Evolutionary conservation across 2,113 vertebrate species (phyloP), one percentile per base, ranked within the genome.

Genomic region (Coregonus clupeaformis): DNA sequence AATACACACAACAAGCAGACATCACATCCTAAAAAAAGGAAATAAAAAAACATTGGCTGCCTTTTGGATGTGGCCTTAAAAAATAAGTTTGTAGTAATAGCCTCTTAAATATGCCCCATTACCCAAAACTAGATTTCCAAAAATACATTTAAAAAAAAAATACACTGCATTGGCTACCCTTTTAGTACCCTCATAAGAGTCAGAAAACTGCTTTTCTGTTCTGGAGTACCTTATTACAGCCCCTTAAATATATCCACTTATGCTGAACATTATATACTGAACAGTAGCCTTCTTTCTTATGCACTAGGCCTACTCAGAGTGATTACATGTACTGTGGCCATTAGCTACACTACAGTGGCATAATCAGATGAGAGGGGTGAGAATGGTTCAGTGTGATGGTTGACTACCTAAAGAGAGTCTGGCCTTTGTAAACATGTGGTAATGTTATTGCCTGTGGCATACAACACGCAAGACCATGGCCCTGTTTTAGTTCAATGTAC

Each of bases 381-480:
- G 36, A 42, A 42, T 42, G 36, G 36, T 42, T 42, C 67, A 69
- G 45, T 82, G 75, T 69, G 72, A 74, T 74, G 63, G 72, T 74
- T 55, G 45, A 67, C 45, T 52, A 67, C 47, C 45, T 66, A 9
- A 36, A 0, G 12, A 9, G 25, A 18, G 27, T 30, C 45, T 49
- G 63, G 13, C 68, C 59, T 75, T 80, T 79, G 79, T 73, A 86
- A 80, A 89, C 36, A 89, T 89, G 87, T 89, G 88, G 85, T 74
- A 68, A 74, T 79, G 83, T 63, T 47, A 55, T 85, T 87, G 20
- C 32, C 29, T 64, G 22, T 63, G 55, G 63, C 74, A 76, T 67
- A 71, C 14, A 27, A 80, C 49, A 62, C 11, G 0, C 24, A 62
- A 22, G 59, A 62, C 59, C 14, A 49, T 3, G 14, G 47, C 47